phyloP scores from a whole-genome alignment of 2,888 invertebrate genomes.

The Congeria kusceri region DNA sequence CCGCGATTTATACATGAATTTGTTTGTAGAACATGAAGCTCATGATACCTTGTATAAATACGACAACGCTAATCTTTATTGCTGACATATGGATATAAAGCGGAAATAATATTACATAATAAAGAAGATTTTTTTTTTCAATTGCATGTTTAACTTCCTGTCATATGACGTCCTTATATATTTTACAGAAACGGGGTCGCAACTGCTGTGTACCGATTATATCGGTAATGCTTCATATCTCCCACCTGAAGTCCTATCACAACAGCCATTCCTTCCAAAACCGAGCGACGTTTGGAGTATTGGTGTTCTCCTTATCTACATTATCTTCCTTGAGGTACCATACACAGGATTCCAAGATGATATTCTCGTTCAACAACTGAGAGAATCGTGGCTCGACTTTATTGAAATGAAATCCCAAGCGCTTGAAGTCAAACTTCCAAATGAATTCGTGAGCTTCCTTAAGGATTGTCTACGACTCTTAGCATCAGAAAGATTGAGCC shows the following conservation, averaged over 20 bases:
- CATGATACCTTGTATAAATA: no score
- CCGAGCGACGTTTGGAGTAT: slow-evolving; percentile 68
- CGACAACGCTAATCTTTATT: no score
- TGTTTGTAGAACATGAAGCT: no score
- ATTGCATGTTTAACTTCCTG: neutral
- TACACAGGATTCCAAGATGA: slow-evolving; percentile 46
- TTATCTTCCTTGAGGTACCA: slow-evolving; percentile 49
- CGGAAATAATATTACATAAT: no score
- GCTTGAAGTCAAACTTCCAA: neutral
- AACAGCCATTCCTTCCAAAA: slow-evolving; percentile 57
- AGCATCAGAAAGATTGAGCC: no score
- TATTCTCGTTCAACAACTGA: slow-evolving; percentile 33
- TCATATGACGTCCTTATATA: neutral
- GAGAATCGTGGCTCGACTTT: slow-evolving; percentile 42
- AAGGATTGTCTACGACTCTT: no score
- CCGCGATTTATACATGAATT: no score
- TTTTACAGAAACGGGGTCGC: slow-evolving; percentile 36
- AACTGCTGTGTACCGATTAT: slow-evolving; percentile 63
- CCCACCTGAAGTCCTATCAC: slow-evolving; percentile 52
- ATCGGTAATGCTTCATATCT: slow-evolving; percentile 63
- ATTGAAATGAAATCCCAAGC: slow-evolving; percentile 1
- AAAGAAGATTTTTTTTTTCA: neutral
- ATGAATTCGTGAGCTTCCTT: neutral
- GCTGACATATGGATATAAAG: no score
- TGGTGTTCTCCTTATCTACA: slow-evolving; percentile 57